Base-by-base conservation (phyloP, 2,113 vertebrate genomes). In the Microcebus murinus region DNA sequence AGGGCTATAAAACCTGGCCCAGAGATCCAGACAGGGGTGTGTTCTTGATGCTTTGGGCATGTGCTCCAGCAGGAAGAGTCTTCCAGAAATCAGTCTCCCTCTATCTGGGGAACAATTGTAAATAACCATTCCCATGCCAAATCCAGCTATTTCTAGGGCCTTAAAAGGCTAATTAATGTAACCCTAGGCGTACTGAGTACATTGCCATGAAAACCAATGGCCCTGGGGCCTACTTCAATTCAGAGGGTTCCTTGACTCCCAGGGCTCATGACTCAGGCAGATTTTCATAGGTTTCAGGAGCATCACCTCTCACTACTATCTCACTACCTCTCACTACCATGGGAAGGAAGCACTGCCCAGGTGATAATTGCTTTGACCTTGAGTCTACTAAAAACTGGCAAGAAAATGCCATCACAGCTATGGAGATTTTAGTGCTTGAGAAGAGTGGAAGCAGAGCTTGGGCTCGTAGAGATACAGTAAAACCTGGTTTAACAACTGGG, bases 361-460 rank as follows among this genome's bases (percentile, higher is more conserved):
- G 94, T 84, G 91, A 83, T 96, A 95, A 94, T 76, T 83, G 70
- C n/a, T 88, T 95, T 95, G 85, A 87, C 81, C 93, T 92, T 31
- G 42, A 93, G 63, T 87, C 89, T 80, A 80, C 42, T 85, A 65
- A 91, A 95, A 94, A 65, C 74, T 61, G 81, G 71, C 61, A 91
- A 89, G 73, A 91, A 93, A 93, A 45, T 67, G n/a, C 74, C 94
- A 8, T 80, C 50, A 31, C 15, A 65, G 67, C 48, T 90, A 67
- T 61, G 27, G 59, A 70, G 48, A 59, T 57, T 55, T 86, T n/a
- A 82, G 65, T 27, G 13, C 45, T 84, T 29, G 25, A 89, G 88
- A 77, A 93, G 68, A 93, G 13, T 10, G 25, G 89, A 93, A 89
- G 73, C 29, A 68, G 90, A 94, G 29, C 25, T 34, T 83, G 55